These are phyloP conservation scores for Sylvia atricapilla DNA, from an alignment of 2,113 vertebrate genomes.

Conservation along the genomic window DNA sequence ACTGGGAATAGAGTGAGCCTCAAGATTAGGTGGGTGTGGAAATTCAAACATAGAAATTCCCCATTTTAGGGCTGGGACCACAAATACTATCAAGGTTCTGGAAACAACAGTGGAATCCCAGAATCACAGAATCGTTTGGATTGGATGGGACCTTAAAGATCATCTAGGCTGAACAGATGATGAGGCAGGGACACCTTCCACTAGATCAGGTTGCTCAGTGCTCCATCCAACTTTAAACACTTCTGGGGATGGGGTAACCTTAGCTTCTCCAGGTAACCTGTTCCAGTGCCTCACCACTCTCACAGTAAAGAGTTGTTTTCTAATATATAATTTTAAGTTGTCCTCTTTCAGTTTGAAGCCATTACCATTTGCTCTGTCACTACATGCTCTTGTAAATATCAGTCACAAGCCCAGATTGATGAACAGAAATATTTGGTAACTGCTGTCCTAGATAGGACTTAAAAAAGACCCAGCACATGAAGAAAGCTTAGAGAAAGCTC, in stretches of 20 bases:
- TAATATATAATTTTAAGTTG: neutral
- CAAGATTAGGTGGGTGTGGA: neutral
- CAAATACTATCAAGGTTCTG: neutral
- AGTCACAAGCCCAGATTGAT: neutral
- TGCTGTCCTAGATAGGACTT: neutral
- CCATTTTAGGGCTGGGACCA: neutral
- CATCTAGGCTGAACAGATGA: neutral
- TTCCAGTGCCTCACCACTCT: neutral
- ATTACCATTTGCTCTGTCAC: neutral
- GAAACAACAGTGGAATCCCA: neutral
- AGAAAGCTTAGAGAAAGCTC: neutral
- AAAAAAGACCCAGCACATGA: neutral
- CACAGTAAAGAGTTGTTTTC: neutral
- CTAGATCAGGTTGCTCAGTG: neutral
- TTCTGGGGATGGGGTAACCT: neutral
- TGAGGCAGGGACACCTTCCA: neutral
- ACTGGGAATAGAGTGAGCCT: neutral
- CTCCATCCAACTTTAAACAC: neutral
- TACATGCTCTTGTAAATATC: neutral
- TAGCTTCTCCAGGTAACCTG: neutral
- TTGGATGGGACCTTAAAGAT: neutral
- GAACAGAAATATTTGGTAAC: neutral
- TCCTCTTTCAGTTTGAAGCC: neutral
- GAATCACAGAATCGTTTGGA: neutral
- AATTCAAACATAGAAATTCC: neutral